Conservation (phyloP, 2,797 vertebrate genomes). For the Siniperca scherzeri region DNA sequence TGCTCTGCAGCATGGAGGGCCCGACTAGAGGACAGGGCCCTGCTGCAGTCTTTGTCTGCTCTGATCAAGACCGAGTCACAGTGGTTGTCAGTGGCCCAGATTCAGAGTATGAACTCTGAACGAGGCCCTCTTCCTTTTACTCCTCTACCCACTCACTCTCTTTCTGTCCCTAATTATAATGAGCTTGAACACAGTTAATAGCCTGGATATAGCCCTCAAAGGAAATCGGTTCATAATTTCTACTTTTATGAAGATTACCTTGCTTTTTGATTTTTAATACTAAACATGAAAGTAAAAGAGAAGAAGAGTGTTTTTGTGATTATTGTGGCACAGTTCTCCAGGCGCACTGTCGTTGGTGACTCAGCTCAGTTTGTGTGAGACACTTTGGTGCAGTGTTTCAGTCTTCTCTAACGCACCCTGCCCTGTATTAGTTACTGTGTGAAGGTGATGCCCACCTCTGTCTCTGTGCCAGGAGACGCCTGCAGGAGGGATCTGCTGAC, state of each 20-base stretch:
- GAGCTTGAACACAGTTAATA: slow-evolving; percentile 32
- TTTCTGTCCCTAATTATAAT: slow-evolving; percentile 41
- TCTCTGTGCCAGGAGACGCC: slow-evolving; percentile 59
- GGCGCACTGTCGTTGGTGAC: slow-evolving; percentile 42
- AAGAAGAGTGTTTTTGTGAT: background rate
- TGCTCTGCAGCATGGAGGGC: slow-evolving; percentile 10
- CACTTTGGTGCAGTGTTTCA: slow-evolving; percentile 63
- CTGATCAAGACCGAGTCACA: slow-evolving; percentile 55
- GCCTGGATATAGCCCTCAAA: background rate
- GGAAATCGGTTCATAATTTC: background rate
- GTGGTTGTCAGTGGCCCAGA: slow-evolving; percentile 62
- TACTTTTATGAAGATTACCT: background rate
- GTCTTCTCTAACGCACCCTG: slow-evolving; percentile 42
- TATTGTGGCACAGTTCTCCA: background rate
- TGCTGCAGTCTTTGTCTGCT: slow-evolving; percentile 60
- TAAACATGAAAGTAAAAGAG: background rate
- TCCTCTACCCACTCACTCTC: slow-evolving; percentile 26
- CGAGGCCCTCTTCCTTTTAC: slow-evolving; percentile 35
- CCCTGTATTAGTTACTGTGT: slow-evolving; percentile 64
- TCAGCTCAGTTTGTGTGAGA: slow-evolving; percentile 57
- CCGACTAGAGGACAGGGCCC: slow-evolving; percentile 33
- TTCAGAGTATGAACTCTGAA: slow-evolving; percentile 50
- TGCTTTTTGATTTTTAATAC: background rate
- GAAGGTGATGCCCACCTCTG: slow-evolving; percentile 74
- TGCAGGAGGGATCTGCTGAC: slow-evolving; percentile 59